A percentile compares a stretch with the other conserved stretches of the same genome.
Conservation (phyloP, 2,888 invertebrate species). For the Euspilapteryx auroguttella region DNA sequence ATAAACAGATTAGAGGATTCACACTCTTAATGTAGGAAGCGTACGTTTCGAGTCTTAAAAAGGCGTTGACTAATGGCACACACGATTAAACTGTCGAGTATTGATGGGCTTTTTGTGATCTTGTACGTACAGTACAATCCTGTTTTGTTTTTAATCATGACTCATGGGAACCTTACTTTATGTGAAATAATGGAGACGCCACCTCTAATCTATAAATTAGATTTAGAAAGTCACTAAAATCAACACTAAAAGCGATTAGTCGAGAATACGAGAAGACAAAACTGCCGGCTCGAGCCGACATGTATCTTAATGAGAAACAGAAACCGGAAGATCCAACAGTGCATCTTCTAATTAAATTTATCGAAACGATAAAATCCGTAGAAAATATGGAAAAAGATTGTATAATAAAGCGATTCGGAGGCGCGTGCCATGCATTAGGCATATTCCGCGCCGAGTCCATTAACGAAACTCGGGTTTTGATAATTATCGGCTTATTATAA, state of each 20-base stretch:
- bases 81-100: slow-evolving; percentile 20
- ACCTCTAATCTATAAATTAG: no score
- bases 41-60: slow-evolving; percentile 16
- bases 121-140: no score
- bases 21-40: slow-evolving; percentile 37
- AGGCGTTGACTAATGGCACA: slow-evolving; percentile 26
- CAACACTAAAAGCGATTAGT: slow-evolving; percentile 6
- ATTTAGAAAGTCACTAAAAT: slow-evolving; percentile 17
- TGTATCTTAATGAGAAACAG: slow-evolving; percentile 22
- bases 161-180: no score
- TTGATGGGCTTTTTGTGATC: slow-evolving; percentile 12
- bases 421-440: slow-evolving; percentile 37
- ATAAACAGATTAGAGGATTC: slow-evolving; percentile 35
- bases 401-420: slow-evolving; percentile 39
- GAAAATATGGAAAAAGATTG: slow-evolving; percentile 31
- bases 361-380: slow-evolving; percentile 26
- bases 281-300: slow-evolving; percentile 25
- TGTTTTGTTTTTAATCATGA: no score
- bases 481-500: slow-evolving; percentile 41
- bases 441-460: slow-evolving; percentile 20
- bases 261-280: slow-evolving; percentile 8
- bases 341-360: slow-evolving; percentile 40
- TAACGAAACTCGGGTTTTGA: slow-evolving; percentile 24
- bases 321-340: slow-evolving; percentile 33
- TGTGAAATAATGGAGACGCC: no score